A percentile compares a stretch with the other conserved stretches of the same genome.
These are phyloP conservation scores for Sitobion miscanthi DNA, from an alignment of 1,140 invertebrate genomes.

Conservation along the genomic window DNA sequence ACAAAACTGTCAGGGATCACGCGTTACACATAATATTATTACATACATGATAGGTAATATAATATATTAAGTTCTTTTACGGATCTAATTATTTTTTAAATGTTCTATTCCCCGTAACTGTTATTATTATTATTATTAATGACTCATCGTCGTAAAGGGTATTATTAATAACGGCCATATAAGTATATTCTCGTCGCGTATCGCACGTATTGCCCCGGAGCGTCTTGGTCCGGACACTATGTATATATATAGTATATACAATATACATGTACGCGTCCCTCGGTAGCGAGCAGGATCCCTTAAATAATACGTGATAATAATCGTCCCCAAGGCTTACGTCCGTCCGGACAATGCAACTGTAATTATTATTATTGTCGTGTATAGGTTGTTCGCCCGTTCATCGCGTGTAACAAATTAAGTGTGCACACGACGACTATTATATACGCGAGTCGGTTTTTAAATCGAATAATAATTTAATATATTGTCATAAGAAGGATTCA, in stretches of 20 bases:
- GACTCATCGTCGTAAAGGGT: constrained; percentile 36
- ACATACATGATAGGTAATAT: neutral
- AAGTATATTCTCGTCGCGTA: constrained; percentile 41
- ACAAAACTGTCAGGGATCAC: neutral
- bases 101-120: neutral
- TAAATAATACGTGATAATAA: constrained; percentile 42
- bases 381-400: neutral
- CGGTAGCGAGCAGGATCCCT: neutral
- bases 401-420: constrained; percentile 12
- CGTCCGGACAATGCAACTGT: constrained; percentile 29
- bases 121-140: constrained; percentile 7
- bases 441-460: constrained; percentile 2
- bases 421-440: neutral
- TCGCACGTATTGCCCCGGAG: constrained; percentile 32
- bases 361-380: constrained; percentile 49
- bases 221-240: constrained; percentile 21
- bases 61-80: neutral
- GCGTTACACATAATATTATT: neutral
- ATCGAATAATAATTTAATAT: constrained; percentile 17
- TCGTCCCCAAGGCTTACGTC: neutral
- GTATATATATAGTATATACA: neutral
- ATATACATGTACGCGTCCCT: neutral
- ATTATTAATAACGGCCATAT: neutral
- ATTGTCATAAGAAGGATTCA: neutral
- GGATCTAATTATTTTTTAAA: constrained; percentile 26